These are phyloP conservation scores for Listronotus bonariensis DNA, from an alignment of 1,140 invertebrate species.

Conservation along the genomic window DNA sequence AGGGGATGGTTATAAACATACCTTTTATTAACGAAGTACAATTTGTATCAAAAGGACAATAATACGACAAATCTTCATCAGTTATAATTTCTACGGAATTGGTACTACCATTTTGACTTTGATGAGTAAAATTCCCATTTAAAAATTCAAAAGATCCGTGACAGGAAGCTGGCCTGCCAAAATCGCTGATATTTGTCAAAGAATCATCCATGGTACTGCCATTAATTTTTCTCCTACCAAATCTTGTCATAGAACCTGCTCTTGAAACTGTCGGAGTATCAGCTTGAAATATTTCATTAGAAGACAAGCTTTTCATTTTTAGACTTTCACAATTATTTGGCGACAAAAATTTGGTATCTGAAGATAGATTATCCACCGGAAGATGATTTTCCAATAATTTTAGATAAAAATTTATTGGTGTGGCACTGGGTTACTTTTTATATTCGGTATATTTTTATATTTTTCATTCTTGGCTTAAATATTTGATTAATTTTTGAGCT, in stretches of 20 bases:
- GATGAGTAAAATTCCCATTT: constrained; percentile 22
- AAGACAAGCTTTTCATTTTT: constrained; percentile 51
- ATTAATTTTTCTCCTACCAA: constrained; percentile 37
- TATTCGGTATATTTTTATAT: constrained; percentile 45
- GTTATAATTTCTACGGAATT: constrained; percentile 9
- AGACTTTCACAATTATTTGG: constrained; percentile 37
- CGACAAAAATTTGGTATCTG: constrained; percentile 22
- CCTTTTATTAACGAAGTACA: constrained; percentile 26
- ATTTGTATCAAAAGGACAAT: constrained; percentile 35
- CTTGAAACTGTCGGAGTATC: constrained; percentile 42
- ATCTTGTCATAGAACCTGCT: constrained; percentile 38
- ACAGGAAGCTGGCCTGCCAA: constrained; percentile 40
- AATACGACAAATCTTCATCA: constrained; percentile 14
- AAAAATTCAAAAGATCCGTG: constrained; percentile 50
- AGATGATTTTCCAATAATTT: constrained; percentile 54
- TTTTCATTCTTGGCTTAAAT: constrained; percentile 44
- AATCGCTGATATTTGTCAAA: constrained; percentile 35
- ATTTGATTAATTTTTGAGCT: constrained; percentile 46
- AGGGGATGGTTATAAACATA: not conserved
- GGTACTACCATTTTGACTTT: constrained; percentile 21
- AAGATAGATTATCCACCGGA: constrained; percentile 55
- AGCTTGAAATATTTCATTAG: constrained; percentile 50
- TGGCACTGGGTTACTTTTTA: constrained; percentile 49
- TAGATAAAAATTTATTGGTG: constrained; percentile 56
- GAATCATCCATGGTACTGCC: constrained; percentile 16